Evolutionary conservation across 2,797 vertebrate species (phyloP).

Genomic region (Fundulus diaphanus): DNA sequence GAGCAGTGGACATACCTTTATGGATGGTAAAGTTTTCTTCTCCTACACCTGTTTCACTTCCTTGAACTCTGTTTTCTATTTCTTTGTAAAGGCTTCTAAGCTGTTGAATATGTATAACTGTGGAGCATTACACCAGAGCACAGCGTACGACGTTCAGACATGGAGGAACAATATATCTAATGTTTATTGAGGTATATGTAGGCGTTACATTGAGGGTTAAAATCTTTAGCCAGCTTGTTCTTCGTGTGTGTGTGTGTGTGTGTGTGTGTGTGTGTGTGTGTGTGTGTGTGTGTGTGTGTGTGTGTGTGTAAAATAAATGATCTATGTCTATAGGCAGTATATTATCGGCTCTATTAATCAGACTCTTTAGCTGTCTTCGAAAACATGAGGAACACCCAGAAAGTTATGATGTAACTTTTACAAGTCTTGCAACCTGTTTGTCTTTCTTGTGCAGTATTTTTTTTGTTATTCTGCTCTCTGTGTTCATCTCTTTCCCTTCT

Average conservation of each 20-base stretch:
- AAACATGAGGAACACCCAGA: slow-evolving; percentile 15
- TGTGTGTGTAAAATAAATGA: slow-evolving; percentile 22
- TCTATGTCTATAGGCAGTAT: slow-evolving; percentile 4
- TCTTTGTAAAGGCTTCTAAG: neutral
- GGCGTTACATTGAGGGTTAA: slow-evolving; percentile 17
- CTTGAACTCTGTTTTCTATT: neutral
- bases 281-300: no score
- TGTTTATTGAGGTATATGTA: neutral
- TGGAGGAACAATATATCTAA: neutral
- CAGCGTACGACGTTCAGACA: neutral
- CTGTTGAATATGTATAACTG: neutral
- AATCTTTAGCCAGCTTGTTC: slow-evolving; percentile 14
- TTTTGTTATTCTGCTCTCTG: slow-evolving; percentile 16
- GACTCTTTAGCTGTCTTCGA: slow-evolving; percentile 15
- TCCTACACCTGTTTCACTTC: neutral
- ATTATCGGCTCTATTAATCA: slow-evolving; percentile 17
- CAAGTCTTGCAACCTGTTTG: slow-evolving; percentile 30
- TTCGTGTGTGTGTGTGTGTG: slow-evolving; percentile 31
- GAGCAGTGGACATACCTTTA: neutral
- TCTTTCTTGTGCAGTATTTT: slow-evolving; percentile 9
- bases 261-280: no score
- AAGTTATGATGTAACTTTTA: slow-evolving; percentile 35
- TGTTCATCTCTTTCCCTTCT: slow-evolving; percentile 10
- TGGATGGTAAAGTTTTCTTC: neutral
- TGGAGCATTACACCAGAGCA: neutral